Conservation (phyloP, 2,888 invertebrate genomes). For the Polydrusus cervinus region DNA sequence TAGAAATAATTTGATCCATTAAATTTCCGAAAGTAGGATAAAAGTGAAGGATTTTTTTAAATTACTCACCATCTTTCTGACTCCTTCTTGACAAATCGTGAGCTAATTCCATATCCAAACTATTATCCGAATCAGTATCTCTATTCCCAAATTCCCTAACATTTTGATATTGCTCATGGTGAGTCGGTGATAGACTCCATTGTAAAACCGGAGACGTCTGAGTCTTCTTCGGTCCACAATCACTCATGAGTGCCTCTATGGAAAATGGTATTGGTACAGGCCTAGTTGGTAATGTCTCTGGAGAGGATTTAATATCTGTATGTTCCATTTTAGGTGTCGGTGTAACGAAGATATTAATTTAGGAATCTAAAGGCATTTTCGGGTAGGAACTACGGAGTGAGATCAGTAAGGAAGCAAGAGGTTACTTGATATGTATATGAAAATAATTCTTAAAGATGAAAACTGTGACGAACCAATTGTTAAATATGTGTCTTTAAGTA, state of each 20-base stretch:
- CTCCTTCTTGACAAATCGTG: constrained; percentile 69
- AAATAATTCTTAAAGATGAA: too few species aligned
- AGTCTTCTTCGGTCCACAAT: constrained; percentile 64
- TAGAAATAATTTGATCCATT: too few species aligned
- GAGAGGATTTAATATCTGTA: constrained; percentile 43
- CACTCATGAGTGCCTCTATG: constrained; percentile 76
- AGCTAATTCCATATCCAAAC: constrained; percentile 69
- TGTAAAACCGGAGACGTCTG: constrained; percentile 46
- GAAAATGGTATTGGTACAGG: constrained; percentile 77
- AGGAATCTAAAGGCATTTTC: constrained; percentile 2
- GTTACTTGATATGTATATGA: too few species aligned
- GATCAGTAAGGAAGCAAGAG: background rate
- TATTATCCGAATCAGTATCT: constrained; percentile 69
- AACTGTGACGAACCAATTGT: background rate
- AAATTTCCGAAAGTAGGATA: too few species aligned
- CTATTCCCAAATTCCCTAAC: constrained; percentile 52
- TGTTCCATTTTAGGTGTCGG: constrained; percentile 41
- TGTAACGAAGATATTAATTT: background rate
- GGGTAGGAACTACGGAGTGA: background rate
- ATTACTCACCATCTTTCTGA: constrained; percentile 65
- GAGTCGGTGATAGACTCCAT: constrained; percentile 55
- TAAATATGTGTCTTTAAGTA: background rate
- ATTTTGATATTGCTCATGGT: constrained; percentile 48
- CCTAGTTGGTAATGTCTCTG: constrained; percentile 62
- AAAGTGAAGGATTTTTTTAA: too few species aligned